A percentile compares a stretch with the other conserved stretches of the same genome.
These are phyloP conservation scores for Hydraecia micacea DNA, from an alignment of 2,888 invertebrate species.

Conservation along the genomic window DNA sequence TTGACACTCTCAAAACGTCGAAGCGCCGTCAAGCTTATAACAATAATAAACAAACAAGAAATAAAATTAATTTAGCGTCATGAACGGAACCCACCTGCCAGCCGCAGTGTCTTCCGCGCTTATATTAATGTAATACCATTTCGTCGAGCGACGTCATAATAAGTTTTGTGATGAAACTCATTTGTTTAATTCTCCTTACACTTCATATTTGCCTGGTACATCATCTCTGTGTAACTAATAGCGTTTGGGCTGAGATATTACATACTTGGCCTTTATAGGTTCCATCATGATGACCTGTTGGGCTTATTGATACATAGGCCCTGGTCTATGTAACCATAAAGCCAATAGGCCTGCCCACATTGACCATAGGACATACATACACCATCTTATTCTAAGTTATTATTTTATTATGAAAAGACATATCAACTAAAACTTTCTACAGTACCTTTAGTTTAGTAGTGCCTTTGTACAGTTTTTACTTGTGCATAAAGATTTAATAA, in stretches of 20 bases:
- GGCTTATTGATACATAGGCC: not conserved
- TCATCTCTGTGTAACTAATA: constrained; percentile 7
- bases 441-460: too few relatives aligned
- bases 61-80: constrained; percentile 37
- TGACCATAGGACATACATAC: not conserved
- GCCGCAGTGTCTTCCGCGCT: constrained; percentile 23
- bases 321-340: too few relatives aligned
- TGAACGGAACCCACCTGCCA: constrained; percentile 30
- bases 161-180: constrained; percentile 54
- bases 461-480: too few relatives aligned
- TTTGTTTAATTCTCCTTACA: constrained; percentile 38
- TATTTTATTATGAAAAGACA: not conserved
- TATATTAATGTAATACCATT: constrained; percentile 48
- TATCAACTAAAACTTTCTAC: not conserved
- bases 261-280: not conserved
- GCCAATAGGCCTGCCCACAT: too few relatives aligned
- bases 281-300: not conserved
- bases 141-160: constrained; percentile 46
- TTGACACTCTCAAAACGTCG: too few relatives aligned
- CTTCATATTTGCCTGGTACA: constrained; percentile 45
- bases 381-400: not conserved
- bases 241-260: not conserved
- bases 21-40: not conserved
- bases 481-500: too few relatives aligned
- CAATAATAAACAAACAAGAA: constrained; percentile 32